Conservation (phyloP, 2,888 invertebrate genomes). For the Cantharis rustica region DNA sequence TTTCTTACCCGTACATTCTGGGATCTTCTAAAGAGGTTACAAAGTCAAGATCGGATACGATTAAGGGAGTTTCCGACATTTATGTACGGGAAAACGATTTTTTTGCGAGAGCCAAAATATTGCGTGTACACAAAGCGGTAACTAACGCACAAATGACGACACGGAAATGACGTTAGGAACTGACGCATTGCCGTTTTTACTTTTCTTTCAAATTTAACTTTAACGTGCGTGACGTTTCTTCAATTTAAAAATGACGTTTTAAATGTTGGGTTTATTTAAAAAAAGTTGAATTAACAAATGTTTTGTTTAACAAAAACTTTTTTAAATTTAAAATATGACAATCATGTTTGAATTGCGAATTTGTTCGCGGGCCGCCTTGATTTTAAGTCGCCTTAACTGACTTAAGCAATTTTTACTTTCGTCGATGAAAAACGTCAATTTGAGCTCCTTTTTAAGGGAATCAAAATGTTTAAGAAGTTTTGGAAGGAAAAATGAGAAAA, state of each 20-base stretch:
- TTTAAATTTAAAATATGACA: background rate
- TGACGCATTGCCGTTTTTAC: background rate
- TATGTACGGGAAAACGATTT: background rate
- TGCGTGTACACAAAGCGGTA: slow-evolving; percentile 19
- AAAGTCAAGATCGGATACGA: slow-evolving; percentile 32
- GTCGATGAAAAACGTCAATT: background rate
- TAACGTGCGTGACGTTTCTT: background rate
- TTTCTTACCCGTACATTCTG: background rate
- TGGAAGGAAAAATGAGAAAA: background rate
- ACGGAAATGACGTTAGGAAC: background rate
- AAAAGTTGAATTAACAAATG: background rate
- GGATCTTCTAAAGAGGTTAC: background rate
- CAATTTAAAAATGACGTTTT: background rate
- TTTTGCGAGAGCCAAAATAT: background rate
- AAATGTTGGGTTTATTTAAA: background rate
- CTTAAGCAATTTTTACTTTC: background rate
- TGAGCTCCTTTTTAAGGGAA: background rate
- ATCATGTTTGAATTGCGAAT: background rate
- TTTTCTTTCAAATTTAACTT: background rate
- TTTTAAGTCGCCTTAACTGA: background rate
- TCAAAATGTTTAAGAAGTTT: background rate
- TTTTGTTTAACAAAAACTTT: slow-evolving; percentile 1
- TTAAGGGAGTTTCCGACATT: slow-evolving; percentile 31
- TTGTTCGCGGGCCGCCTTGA: background rate
- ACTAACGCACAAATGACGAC: slow-evolving; percentile 8